These are phyloP conservation scores for Phortica variegata DNA, from an alignment of 1,140 invertebrate genomes.

Conservation along the genomic window DNA sequence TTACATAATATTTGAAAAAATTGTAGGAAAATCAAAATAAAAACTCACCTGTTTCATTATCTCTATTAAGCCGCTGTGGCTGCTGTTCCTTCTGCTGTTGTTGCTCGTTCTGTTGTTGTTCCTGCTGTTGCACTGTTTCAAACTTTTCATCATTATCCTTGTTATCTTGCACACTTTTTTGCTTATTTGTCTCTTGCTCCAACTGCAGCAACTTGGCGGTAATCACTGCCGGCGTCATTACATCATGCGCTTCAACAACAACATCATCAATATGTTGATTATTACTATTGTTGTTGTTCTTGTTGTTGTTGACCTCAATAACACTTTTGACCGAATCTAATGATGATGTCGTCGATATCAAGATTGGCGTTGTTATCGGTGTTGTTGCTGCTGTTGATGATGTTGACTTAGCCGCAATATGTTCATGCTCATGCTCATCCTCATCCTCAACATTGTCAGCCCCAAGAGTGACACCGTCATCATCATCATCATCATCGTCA, in stretches of 20 bases:
- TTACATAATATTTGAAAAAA: too few relatives aligned
- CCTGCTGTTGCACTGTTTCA: slow-evolving; percentile 4
- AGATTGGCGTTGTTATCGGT: slow-evolving; percentile 42
- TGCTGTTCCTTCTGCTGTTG: slow-evolving; percentile 3
- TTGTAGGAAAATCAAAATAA: too few relatives aligned
- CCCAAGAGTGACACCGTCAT: too few relatives aligned
- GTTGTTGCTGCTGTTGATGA: slow-evolving; percentile 20
- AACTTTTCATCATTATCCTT: not conserved
- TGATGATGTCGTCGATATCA: slow-evolving; percentile 50
- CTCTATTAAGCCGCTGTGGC: slow-evolving; percentile 26
- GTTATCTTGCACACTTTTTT: slow-evolving; percentile 4
- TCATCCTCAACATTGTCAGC: too few relatives aligned
- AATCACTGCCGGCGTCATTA: too few relatives aligned
- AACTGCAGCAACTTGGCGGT: too few relatives aligned
- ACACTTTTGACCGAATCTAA: slow-evolving; percentile 52
- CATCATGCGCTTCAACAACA: too few relatives aligned
- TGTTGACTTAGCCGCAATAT: slow-evolving; percentile 4
- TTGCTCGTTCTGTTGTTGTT: slow-evolving; percentile 1
- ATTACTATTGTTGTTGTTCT: slow-evolving; percentile 17
- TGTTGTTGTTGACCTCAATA: slow-evolving; percentile 41
- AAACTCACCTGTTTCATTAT: slow-evolving; percentile 47
- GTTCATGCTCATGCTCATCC: too few relatives aligned
- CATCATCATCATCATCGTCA: too few relatives aligned
- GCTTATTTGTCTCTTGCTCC: not conserved
- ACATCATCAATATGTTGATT: not conserved